These are phyloP conservation scores for Lepidocyrtinus sp. DNA, from an alignment of 2,888 invertebrate genomes.

Conservation along the genomic window DNA sequence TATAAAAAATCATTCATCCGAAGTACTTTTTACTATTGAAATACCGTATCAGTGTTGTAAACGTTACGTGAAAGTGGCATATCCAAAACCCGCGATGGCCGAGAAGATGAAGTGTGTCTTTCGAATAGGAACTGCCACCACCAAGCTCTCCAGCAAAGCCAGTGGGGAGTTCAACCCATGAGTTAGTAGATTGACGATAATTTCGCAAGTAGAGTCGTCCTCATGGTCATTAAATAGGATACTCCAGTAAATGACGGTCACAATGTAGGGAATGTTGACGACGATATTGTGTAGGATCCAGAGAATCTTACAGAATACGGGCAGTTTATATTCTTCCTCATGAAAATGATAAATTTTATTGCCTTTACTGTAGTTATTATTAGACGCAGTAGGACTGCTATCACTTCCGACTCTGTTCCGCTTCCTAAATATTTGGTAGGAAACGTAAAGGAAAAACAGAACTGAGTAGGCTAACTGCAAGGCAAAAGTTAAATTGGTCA, in stretches of 20 bases:
- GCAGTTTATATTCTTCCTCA: constrained; percentile 23
- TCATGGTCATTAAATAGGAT: constrained; percentile 26
- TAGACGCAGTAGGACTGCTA: background rate
- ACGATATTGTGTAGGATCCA: constrained; percentile 60
- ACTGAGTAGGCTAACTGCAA: constrained; percentile 56
- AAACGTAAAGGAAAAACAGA: constrained; percentile 42
- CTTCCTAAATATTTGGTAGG: constrained; percentile 12
- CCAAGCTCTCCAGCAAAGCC: constrained; percentile 53
- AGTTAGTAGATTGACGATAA: constrained; percentile 40
- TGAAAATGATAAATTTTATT: background rate
- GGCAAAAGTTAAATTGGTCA: constrained; percentile 57
- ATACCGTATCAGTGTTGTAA: constrained; percentile 24
- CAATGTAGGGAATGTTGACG: constrained; percentile 53
- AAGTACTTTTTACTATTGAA: background rate
- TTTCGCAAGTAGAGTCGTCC: constrained; percentile 12
- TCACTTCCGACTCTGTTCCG: no score
- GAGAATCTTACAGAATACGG: constrained; percentile 40
- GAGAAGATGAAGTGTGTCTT: constrained; percentile 59
- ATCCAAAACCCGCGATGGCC: constrained; percentile 28
- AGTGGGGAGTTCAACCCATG: constrained; percentile 58
- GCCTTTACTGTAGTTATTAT: no score
- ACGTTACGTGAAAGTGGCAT: constrained; percentile 59
- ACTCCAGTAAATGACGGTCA: constrained; percentile 55
- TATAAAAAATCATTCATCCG: background rate
- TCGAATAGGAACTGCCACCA: constrained; percentile 62